Evolutionary conservation across 2,888 invertebrate species (phyloP).

Genomic region (Crioceris asparagi): DNA sequence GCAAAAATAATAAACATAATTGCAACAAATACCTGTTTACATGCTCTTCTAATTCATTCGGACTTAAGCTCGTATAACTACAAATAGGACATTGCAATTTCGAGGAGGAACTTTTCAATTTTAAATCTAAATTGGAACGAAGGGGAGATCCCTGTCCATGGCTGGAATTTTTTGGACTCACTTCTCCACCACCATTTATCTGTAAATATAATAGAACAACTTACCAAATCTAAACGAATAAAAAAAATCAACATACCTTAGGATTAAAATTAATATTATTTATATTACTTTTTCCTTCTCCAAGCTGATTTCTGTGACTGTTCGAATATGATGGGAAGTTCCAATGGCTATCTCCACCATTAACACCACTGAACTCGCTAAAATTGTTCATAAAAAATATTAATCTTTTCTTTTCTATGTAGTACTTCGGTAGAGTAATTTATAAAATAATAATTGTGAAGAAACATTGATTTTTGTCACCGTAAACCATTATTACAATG

Average conservation of each 20-base stretch:
- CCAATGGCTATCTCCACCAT: constrained; percentile 26
- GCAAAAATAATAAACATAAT: too few relatives aligned
- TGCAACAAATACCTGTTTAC: constrained; percentile 48
- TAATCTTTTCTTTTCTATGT: too few relatives aligned
- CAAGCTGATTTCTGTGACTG: constrained; percentile 23
- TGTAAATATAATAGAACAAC: constrained; percentile 18
- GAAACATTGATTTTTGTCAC: too few relatives aligned
- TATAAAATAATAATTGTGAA: too few relatives aligned
- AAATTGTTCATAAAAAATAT: too few relatives aligned
- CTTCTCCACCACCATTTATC: constrained; percentile 35
- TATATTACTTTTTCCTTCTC: constrained; percentile 28
- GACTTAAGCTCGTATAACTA: constrained; percentile 62
- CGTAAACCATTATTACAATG: too few relatives aligned
- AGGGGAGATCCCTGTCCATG: constrained; percentile 64
- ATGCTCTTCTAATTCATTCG: constrained; percentile 66
- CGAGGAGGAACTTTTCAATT: constrained; percentile 51
- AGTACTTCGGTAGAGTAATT: too few relatives aligned
- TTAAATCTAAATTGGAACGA: constrained; percentile 58
- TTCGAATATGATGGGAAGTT: constrained; percentile 26
- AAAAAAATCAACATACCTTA: constrained; percentile 26
- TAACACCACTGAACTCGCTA: constrained; percentile 31
- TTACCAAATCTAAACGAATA: constrained; percentile 3
- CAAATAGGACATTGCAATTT: constrained; percentile 61
- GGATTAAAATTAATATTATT: constrained; percentile 37
- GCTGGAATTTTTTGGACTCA: constrained; percentile 37